Evolutionary conservation across 2,888 invertebrate genomes (phyloP), one percentile per base, ranked within the genome.

Genomic region (Limnephilus marmoratus): DNA sequence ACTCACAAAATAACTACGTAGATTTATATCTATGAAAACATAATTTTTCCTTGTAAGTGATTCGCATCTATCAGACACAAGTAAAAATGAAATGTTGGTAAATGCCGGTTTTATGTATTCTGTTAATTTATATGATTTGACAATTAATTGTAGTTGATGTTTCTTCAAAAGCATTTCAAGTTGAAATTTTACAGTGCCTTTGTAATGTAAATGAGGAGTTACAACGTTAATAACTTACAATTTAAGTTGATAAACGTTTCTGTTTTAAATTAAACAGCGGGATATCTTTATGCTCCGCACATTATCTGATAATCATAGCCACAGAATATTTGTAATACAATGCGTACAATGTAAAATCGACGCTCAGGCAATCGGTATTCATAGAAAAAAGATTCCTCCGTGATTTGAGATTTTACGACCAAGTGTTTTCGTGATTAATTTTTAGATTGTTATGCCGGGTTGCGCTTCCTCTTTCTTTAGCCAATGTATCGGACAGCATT

Each of bases 221-320:
- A 68, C 68, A 68, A n/a, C 68, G 68, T 68, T 68, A 68, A 68
- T 68, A 68, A 68, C 68, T 68, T n/a, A 68, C 68, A 68, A 24
- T 68, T 68, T 68, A 68, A 68, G 5, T 68, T 68, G 68, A 68
- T 68, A 68, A 24, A 68, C n/a, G 68, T 68, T n/a, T 68, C 68
- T 68, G 68, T 68, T 68, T 68, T 68, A 68, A 68, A 68, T 68
- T 68, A 68, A 68, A 68, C 68, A 68, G 68, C n/a, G 68, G 68
- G 68, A 68, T 68, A 68, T n/a, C 68, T 68, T 24, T 68, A 68
- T 68, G 9, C n/a, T 68, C 9, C 0, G 24, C 68, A n/a, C n/a
- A 68, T 68, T 24, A 68, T 68, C 68, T n/a, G 68, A 68, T 68
- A 68, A 68, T 68, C 68, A 68, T n/a, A 68, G 68, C 9, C 24